phyloP scores from a whole-genome alignment of 2,113 vertebrate genomes.

The Rhineura floridana region DNA sequence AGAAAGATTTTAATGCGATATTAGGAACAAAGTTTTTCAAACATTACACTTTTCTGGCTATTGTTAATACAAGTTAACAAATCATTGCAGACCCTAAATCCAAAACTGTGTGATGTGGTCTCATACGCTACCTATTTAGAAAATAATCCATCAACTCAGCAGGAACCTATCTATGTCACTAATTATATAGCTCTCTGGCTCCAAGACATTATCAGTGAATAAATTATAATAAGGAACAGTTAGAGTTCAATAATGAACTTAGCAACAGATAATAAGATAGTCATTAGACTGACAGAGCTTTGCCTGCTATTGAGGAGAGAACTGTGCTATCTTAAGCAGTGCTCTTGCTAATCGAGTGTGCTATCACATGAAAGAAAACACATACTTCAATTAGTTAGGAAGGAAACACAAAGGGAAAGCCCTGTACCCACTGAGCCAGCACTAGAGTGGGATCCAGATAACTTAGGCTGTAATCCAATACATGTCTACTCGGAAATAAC shows the following conservation, averaged over 20 bases:
- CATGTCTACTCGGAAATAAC: no score
- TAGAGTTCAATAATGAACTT: conserved; percentile 48
- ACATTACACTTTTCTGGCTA: neutral
- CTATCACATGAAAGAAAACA: conserved; percentile 12
- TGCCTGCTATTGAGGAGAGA: conserved; percentile 52
- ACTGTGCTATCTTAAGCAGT: neutral
- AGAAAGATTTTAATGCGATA: neutral
- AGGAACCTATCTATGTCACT: conserved; percentile 55
- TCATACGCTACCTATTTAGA: no score
- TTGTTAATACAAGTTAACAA: accelerated
- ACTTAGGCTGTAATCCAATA: neutral
- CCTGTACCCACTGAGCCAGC: accelerated
- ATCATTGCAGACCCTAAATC: neutral
- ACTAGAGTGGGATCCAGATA: accelerated
- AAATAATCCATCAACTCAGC: conserved; percentile 1
- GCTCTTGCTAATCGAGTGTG: neutral
- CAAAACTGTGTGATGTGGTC: accelerated
- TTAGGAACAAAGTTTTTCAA: neutral
- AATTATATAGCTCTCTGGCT: conserved; percentile 54
- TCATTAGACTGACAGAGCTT: conserved; percentile 36
- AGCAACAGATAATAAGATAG: conserved; percentile 47
- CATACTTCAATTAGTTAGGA: neutral
- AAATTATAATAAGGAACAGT: conserved; percentile 56
- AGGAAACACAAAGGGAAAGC: neutral
- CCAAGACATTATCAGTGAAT: conserved; percentile 49